Base-by-base conservation (phyloP, 1,140 invertebrate species). In the Zaprionus tsacasi region DNA sequence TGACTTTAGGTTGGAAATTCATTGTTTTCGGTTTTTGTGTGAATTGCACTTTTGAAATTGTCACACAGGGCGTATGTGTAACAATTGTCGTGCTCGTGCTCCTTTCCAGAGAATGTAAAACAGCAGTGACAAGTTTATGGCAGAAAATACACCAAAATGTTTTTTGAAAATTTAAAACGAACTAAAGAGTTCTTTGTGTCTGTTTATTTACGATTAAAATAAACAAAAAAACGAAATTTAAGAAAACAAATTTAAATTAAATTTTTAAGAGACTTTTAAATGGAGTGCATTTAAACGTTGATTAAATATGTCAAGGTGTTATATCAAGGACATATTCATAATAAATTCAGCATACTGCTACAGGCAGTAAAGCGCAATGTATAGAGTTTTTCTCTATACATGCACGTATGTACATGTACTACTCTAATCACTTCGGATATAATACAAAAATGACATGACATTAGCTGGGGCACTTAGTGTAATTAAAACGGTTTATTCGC, bases 1-100 rank as follows among this genome's bases (percentile, higher is more conserved):
- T 73, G 74, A 71, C 60, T 76, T 76, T 72, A 27, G 56, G 69
- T 76, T 76, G 27, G 43, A 64, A 70, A 66, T 33, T 54, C 58
- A 60, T 65, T 61, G 61, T 74, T 82, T 25, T 69, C 43, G 50
- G 36, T 50, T 33, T 40, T 58, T 71, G 33, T 58, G 54, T 57
- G 17, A 56, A 70, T 63, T 61, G 50, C 66, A 61, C 48, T 56
- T 63, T 70, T 64, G 52, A 33, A 70, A 35, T 15, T 70, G 67
- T 70, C 67, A 50, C 67, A 70, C 72, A 59, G 60, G 54, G 67
- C 67, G 67, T 75, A 75, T 70, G 43, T 58, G 68, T 40, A 70
- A 75, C 45, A 56, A 64, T 63, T 64, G 60, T 40, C 33, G 7
- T 52, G 33, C 40, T 38, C 38, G 21, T 57, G 21, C 45, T 50